Percentiles rank a stretch among this genome's conserved stretches.
phyloP scores from a whole-genome alignment of 2,888 invertebrate species.

The Byasa hedistus region DNA sequence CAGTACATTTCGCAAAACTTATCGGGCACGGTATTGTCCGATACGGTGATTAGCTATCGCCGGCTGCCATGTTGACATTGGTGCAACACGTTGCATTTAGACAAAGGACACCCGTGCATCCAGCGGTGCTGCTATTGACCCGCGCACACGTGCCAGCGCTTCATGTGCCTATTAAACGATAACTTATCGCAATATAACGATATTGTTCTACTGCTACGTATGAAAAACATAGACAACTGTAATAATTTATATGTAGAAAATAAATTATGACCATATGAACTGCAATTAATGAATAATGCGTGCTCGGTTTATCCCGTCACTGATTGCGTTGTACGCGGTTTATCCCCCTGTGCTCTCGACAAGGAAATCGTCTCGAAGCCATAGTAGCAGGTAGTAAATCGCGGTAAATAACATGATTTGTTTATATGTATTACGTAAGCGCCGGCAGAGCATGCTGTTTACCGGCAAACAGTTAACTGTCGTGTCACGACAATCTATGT shows the following conservation, averaged over 20 bases:
- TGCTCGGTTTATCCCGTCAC: slow-evolving; percentile 4
- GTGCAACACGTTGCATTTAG: slow-evolving; percentile 35
- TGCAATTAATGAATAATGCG: neutral
- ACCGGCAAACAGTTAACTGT: slow-evolving; percentile 25
- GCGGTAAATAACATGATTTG: slow-evolving; percentile 28
- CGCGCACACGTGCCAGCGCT: slow-evolving; percentile 38
- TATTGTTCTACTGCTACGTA: slow-evolving; percentile 17
- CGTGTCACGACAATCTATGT: slow-evolving; percentile 22
- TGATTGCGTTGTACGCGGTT: neutral
- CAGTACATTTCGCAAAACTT: slow-evolving; percentile 18
- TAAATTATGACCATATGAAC: neutral
- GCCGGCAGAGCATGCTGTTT: slow-evolving; percentile 20
- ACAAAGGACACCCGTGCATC: slow-evolving; percentile 43
- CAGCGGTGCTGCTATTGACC: slow-evolving; percentile 33
- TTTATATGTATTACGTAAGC: slow-evolving; percentile 28
- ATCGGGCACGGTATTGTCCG: slow-evolving; percentile 29
- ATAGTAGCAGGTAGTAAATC: slow-evolving; percentile 5
- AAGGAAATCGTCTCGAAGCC: slow-evolving; percentile 15
- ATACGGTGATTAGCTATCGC: slow-evolving; percentile 33
- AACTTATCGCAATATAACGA: slow-evolving; percentile 14
- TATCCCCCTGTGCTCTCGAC: slow-evolving; percentile 4
- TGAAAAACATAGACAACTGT: neutral
- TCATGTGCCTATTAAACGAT: slow-evolving; percentile 15
- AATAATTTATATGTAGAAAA: neutral
- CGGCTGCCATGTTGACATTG: slow-evolving; percentile 38